Conservation (phyloP, 1,140 invertebrate genomes). For the Hylaeus anthracinus region DNA sequence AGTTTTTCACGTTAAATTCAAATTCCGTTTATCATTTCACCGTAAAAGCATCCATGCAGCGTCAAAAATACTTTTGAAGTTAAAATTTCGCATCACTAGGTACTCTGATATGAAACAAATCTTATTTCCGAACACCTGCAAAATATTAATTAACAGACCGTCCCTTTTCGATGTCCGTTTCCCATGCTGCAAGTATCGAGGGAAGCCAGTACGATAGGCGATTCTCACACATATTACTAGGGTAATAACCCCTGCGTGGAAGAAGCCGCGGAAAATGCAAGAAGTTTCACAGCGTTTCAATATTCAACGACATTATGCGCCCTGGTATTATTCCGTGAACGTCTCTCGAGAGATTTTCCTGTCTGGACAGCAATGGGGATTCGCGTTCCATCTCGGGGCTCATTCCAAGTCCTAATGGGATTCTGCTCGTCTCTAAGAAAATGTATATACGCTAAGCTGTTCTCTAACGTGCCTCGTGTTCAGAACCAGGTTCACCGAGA, state of each 20-base stretch:
- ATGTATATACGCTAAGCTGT: neutral
- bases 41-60: too few relatives aligned
- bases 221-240: neutral
- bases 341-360: neutral
- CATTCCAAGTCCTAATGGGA: slow-evolving; percentile 18
- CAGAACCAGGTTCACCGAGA: neutral
- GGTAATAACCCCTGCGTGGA: neutral
- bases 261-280: neutral
- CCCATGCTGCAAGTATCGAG: neutral
- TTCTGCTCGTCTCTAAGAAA: slow-evolving; percentile 18
- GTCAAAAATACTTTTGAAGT: too few relatives aligned
- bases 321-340: slow-evolving; percentile 22
- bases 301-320: slow-evolving; percentile 33
- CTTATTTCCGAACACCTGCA: too few relatives aligned
- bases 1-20: too few relatives aligned
- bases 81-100: too few relatives aligned
- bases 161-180: neutral
- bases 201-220: neutral
- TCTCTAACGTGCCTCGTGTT: slow-evolving; percentile 8
- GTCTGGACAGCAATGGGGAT: neutral
- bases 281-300: slow-evolving; percentile 38
- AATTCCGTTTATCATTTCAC: too few relatives aligned
- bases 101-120: too few relatives aligned
- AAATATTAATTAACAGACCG: neutral
- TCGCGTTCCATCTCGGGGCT: slow-evolving; percentile 23